Conservation (phyloP, 1,140 invertebrate genomes). For the Polypedilum pembai region DNA sequence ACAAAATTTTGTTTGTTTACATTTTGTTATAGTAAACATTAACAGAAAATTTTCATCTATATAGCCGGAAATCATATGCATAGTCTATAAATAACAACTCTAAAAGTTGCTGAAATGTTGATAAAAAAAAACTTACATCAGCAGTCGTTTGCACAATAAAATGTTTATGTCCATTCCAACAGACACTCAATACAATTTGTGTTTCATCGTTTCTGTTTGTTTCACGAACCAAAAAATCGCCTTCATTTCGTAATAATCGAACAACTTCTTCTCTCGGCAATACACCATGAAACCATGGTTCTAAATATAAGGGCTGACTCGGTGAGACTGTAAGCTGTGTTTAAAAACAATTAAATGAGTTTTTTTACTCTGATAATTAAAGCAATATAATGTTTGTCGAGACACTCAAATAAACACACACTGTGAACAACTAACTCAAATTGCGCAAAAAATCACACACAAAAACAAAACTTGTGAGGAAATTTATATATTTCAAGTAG, state of each 20-base stretch:
- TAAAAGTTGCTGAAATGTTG: conserved; percentile 17
- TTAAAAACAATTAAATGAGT: conserved; percentile 7
- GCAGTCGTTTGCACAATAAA: conserved; percentile 93
- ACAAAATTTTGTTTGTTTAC: too few species aligned
- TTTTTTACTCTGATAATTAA: background rate
- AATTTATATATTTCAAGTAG: too few species aligned
- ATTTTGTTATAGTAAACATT: too few species aligned
- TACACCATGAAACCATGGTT: conserved; percentile 97
- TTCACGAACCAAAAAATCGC: conserved; percentile 91
- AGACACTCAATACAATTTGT: conserved; percentile 89
- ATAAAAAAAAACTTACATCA: conserved; percentile 50
- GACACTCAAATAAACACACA: conserved; percentile 30
- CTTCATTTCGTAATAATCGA: conserved; percentile 74
- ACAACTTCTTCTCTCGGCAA: conserved; percentile 93
- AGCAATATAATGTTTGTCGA: background rate
- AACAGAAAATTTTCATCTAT: too few species aligned
- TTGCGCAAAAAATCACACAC: too few species aligned
- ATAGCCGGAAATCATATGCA: too few species aligned
- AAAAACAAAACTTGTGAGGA: background rate
- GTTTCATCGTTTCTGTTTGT: conserved; percentile 87
- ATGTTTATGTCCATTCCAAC: conserved; percentile 93
- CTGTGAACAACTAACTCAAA: conserved; percentile 33
- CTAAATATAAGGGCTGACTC: conserved; percentile 64
- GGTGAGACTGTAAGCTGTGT: conserved; percentile 41
- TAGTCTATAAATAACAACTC: too few species aligned